Evolutionary conservation across 2,888 invertebrate genomes (phyloP), one percentile per base, ranked within the genome.

Genomic region (Calliscelio sp.): DNA sequence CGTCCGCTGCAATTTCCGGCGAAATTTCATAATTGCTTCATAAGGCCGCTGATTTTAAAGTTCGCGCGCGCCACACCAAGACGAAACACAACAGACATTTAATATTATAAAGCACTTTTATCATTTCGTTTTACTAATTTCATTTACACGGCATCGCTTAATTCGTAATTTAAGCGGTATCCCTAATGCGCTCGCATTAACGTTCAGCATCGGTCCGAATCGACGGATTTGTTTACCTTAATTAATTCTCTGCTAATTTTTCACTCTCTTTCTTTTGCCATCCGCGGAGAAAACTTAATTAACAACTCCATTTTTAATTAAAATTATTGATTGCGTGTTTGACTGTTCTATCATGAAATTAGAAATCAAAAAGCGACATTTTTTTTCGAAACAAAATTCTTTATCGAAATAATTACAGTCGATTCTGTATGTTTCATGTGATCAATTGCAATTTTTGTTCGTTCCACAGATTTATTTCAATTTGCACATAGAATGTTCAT

Each of bases 1-100:
- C 84, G 80, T 75, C 77, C 73, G 59, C 70, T 73, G 85, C 80
- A 86, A 86, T 86, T 86, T 86, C 80, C 84, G 51, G 68, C 65
- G 75, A 88, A 87, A 86, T 87, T 79, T 53, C 63, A 68, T 75
- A 85, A 84, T 84, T 79, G 70, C 70, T 63, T 38, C 28, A 28
- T 63, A 63, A 84, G 75, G 70, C n/a, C n/a, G n/a, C 38, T 65
- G 71, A 77, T 81, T 80, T 73, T 49, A 53, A 77, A 53, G 18
- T 73, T 73, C 18, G 70, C 70, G 41, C 57, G 71, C 35, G 3
- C 59, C 22, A 20, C 55, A 35, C 24, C 41, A 74, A 71, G 65
- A 73, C 46, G 65, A 75, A 61, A 81, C 68, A 68, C 70, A 77
- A 77, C 71, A 46, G 63, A 75, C n/a, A n/a, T 81, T 80, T 65